phyloP scores from a whole-genome alignment of 2,888 invertebrate genomes.

The Syrphus vitripennis region DNA sequence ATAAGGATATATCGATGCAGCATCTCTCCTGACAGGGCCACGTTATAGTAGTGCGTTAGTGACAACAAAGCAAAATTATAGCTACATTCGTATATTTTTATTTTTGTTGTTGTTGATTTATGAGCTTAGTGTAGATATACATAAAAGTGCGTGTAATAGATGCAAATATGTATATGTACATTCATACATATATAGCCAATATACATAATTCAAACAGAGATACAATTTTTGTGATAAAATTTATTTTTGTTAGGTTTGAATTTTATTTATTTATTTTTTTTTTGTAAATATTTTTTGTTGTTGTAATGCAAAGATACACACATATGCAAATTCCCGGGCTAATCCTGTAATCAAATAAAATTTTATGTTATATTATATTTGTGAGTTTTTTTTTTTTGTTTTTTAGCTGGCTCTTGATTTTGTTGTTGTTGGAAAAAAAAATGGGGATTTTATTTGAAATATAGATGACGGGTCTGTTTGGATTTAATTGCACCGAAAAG shows the following conservation, averaged over 20 bases:
- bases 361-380: constrained; percentile 59
- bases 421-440: not conserved
- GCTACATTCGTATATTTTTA: constrained; percentile 21
- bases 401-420: not conserved
- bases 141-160: constrained; percentile 33
- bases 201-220: constrained; percentile 15
- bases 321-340: constrained; percentile 58
- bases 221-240: constrained; percentile 52
- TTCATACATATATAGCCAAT: not conserved
- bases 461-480: constrained; percentile 21
- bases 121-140: constrained; percentile 55
- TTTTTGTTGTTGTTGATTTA: constrained; percentile 65
- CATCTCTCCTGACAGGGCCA: constrained; percentile 34
- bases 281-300: too few relatives aligned
- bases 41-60: constrained; percentile 36
- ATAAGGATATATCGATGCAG: constrained; percentile 36
- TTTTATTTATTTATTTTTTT: constrained; percentile 19
- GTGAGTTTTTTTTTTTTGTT: constrained; percentile 1
- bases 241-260: constrained; percentile 28
- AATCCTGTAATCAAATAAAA: constrained; percentile 70
- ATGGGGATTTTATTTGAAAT: constrained; percentile 4
- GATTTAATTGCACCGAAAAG: constrained; percentile 31
- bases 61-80: constrained; percentile 68
- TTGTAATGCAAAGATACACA: constrained; percentile 35
- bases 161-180: not conserved